Base-by-base conservation (phyloP, 2,888 invertebrate genomes). In the Amphimallon solstitiale region DNA sequence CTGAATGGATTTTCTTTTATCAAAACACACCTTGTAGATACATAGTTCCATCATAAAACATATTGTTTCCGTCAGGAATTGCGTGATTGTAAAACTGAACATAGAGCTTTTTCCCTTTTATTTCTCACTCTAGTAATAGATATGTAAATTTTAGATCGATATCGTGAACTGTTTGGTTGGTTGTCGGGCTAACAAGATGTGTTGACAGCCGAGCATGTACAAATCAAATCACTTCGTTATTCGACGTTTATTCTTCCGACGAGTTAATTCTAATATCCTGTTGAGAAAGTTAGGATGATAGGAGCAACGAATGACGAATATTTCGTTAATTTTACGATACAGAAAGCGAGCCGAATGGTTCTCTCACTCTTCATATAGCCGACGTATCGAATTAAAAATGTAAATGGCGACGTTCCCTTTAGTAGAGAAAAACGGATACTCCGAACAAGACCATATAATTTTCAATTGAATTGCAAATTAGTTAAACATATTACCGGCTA, bases 381-480 rank as follows among this genome's bases (percentile, higher is more conserved):
- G 48, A 38, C 37, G 64, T 56, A 65, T 65, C 64, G 64, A 65
- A 65, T 65, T 65, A 65, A 65, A 65, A 49, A 65, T 65, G 64
- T 49, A 65, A 65, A 65, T 65, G 38, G 21, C 29, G 10, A 46
- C 38, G 29, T 19, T 45, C 35, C 17, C 15, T 38, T n/a, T 56
- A 37, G 56, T 59, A 45, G 14, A 43, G 56, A 59, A 59, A 59
- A 59, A 59, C 56, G 56, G 64, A 59, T 65, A 56, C 59, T 56
- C 38, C 49, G 64, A 56, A 56, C 48, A 56, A 56, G 59, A 59
- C 54, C 48, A 56, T 48, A 56, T 65, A 65, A 65, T 65, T 65
- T 65, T 56, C 64, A 65, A 65, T 65, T 65, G 64, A 65, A 65
- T 65, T 65, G 64, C 64, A 65, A 65, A 65, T 65, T 65, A 65